Evolutionary conservation across 37 sponge, comb jelly and placozoan genomes (phyloP).

Genomic region (Cladorhizidae sp.): DNA sequence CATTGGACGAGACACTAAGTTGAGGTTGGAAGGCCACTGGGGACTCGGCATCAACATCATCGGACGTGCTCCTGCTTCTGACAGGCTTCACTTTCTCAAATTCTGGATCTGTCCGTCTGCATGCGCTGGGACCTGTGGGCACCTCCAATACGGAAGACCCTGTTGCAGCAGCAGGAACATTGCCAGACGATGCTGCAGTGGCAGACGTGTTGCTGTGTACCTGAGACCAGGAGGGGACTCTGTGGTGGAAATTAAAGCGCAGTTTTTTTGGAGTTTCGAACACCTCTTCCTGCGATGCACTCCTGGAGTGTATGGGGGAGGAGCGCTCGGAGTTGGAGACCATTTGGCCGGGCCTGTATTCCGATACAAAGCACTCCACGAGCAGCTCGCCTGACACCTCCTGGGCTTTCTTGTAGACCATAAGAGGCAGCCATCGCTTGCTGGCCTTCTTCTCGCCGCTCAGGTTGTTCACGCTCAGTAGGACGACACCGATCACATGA

Average conservation of each 20-base stretch:
- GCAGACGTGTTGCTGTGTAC: neutral
- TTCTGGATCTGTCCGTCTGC: no score
- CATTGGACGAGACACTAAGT: no score
- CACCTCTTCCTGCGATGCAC: slow-evolving; percentile 33
- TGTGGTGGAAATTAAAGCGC: slow-evolving; percentile 7
- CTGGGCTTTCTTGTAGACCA: slow-evolving; percentile 55
- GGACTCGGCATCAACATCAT: no score
- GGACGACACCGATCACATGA: slow-evolving; percentile 62
- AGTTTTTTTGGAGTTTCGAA: neutral
- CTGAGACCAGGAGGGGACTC: slow-evolving; percentile 26
- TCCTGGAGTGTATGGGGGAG: slow-evolving; percentile 11
- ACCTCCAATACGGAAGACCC: no score
- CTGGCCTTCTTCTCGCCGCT: neutral
- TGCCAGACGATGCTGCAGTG: neutral
- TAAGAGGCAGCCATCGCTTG: slow-evolving; percentile 55
- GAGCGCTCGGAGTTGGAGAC: neutral
- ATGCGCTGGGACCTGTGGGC: no score
- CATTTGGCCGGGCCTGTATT: slow-evolving; percentile 11
- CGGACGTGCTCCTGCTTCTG: no score
- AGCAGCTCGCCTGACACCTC: slow-evolving; percentile 57
- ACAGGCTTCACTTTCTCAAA: no score
- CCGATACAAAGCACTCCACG: slow-evolving; percentile 46
- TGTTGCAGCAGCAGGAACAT: neutral
- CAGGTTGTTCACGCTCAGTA: slow-evolving; percentile 18
- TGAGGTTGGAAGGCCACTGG: no score